Base-by-base conservation (phyloP, 2,113 vertebrate species). In the Gambusia affinis region DNA sequence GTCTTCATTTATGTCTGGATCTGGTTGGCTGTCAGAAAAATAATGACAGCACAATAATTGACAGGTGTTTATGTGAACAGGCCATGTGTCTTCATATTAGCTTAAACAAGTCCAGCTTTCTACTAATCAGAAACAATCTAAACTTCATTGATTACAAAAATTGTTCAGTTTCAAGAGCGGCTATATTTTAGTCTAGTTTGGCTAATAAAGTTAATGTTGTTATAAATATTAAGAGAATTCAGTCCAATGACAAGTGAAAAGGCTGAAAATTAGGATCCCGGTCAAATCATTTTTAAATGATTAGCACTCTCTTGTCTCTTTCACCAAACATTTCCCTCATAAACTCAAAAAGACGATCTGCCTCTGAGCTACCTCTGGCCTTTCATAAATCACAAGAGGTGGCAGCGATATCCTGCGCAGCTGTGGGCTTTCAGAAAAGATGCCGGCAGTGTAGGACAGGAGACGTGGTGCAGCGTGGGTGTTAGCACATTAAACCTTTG, bases 121-220 rank as follows among this genome's bases (percentile, higher is more conserved):
- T 28, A 37, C 30, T 31, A 81, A 30, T 54, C 7, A 22, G 4
- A 54, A 54, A 54, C 17, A 54, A 64, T 68, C 51, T 69, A 44
- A 31, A 66, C 75, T 78, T 65, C 60, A 27, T 73, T 31, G 8
- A 79, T 82, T 83, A 88, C 79, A 86, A 35, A 27, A 84, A 85
- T 72, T 91, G 88, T 89, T 87, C 71, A 19, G 80, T 66, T 83
- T 84, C 75, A 79, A 85, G 85, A 87, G 83, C 65, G 81, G 79
- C 82, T 86, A 81, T 70, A 77, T 70, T 87, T 74, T 87, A 78
- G 27, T 30, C 73, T 3, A 64, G 70, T 63, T 72, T 70, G 84
- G 81, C 83, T 86, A 82, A 85, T 85, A 85, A 89, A 86, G 87
- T 87, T 86, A 82, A 83, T 89, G 78, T 81, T 80, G 73, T 42